Evolutionary conservation across 2,888 invertebrate species (phyloP), one percentile per base, ranked within the genome.

Genomic region (Chrysina gloriosa): DNA sequence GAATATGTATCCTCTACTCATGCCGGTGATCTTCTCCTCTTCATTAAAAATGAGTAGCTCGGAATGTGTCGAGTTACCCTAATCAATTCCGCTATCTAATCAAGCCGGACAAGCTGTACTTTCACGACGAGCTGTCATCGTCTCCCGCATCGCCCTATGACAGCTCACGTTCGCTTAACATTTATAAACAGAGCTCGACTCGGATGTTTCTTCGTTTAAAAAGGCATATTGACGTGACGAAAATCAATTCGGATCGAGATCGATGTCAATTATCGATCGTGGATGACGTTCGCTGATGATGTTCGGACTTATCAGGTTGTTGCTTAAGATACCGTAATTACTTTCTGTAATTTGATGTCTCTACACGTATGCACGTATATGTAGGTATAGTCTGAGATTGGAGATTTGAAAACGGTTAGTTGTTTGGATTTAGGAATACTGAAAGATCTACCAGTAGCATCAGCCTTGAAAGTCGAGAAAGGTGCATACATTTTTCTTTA

Each of bases 11-110:
- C 19, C 21, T 9, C 45, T 45, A 19, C 16, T 45, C 6, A 45
- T 21, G 19, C 45, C 19, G 9, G 14, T 21, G 21, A 16, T 45
- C 21, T 45, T 9, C 19, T 19, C n/a, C 45, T 31, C 58, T 78
- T 79, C 77, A 79, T 79, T 79, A 79, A 77, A 77, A 77, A 77
- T 78, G 78, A 77, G 77, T 76, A 78, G 79, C 77, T 16, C 70
- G 74, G 78, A 78, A 78, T 78, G 77, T 77, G 78, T 78, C 77
- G 72, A 74, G 67, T 68, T 70, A 68, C 70, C 72, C 70, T 72
- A 75, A 76, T 76, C 76, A 72, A 67, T 71, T 74, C 69, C 71
- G 69, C 71, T 71, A 77, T 77, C 77, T 76, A 71, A 75, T 75
- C 72, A 72, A 69, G 76, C 69, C 72, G 72, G 74, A 75, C 75